Conservation (phyloP, 2,113 vertebrate species). For the Corythoichthys intestinalis region DNA sequence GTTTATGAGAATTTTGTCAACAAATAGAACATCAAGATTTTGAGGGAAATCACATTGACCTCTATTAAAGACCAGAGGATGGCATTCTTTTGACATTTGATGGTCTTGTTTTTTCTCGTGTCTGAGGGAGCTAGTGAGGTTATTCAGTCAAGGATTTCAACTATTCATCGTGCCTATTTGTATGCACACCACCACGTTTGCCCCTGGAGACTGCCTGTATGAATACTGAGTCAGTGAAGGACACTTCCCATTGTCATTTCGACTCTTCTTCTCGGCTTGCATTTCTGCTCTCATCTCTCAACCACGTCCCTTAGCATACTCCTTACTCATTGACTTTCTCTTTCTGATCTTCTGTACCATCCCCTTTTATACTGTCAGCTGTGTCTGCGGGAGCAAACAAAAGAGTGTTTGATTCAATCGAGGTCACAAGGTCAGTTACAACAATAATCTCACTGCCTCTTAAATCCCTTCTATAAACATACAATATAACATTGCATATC, state of each 20-base stretch:
- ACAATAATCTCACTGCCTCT: conserved; percentile 30
- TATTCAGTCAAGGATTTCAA: conserved; percentile 61
- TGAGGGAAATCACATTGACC: conserved; percentile 1
- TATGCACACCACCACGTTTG: conserved; percentile 54
- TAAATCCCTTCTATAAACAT: background rate
- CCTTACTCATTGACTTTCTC: conserved; percentile 1
- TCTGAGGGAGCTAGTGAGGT: conserved; percentile 48
- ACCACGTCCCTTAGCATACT: conserved; percentile 9
- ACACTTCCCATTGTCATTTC: conserved; percentile 54
- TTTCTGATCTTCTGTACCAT: background rate
- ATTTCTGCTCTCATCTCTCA: conserved; percentile 21
- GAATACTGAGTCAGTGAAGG: conserved; percentile 48
- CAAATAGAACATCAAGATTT: conserved; percentile 27
- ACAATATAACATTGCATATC: background rate
- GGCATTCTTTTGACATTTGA: background rate
- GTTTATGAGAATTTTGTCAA: conserved; percentile 36
- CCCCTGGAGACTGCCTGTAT: conserved; percentile 43
- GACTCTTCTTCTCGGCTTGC: conserved; percentile 20
- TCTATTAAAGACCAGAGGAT: background rate
- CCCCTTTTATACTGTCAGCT: conserved; percentile 20
- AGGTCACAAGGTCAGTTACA: conserved; percentile 39
- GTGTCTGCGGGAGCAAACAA: conserved; percentile 15
- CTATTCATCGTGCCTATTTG: conserved; percentile 52
- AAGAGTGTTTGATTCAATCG: conserved; percentile 37
- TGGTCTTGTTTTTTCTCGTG: conserved; percentile 32